Evolutionary conservation across 2,113 vertebrate species (phyloP), one percentile per base, ranked within the genome.

Genomic region (Marmota flaviventris): DNA sequence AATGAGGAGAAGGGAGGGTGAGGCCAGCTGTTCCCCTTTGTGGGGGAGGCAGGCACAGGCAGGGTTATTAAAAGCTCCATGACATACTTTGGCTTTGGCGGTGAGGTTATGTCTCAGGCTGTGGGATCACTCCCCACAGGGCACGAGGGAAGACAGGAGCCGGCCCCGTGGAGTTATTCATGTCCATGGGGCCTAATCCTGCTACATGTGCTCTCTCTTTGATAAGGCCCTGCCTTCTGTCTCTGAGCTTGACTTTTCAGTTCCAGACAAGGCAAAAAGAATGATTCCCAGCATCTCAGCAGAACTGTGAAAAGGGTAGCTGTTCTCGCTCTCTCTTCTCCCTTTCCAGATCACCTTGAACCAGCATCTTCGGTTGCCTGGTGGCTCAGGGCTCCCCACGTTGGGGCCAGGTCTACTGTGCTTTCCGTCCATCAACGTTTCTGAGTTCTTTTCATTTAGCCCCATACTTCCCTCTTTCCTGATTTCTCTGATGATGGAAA

Each of bases 101-200:
- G 96, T 98, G 98, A 98, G 95, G 98, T 98, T 98, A 98, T 98
- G 98, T 98, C 98, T 98, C 98, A 95, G 91, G 88, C 88, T 65
- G 42, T 0, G 86, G 97, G 94, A 89, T 96, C 93, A 79, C 89
- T 96, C 95, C 92, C 85, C 95, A 87, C 84, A 53, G 79, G 83
- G 93, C 84, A 90, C 85, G 84, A 6, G 82, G 92, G 93, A 86
- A 91, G 93, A 93, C 58, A 72, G 75, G 53, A 61, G 79, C 75
- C 11, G 17, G 95, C 97, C 93, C 72, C 42, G 79, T 76, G 0
- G 76, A 97, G 97, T 98, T 98, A 98, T 98, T 98, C 96, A 0
- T 77, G 97, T 96, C 97, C 76, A 14, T 0, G 22, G 86, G 84
- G 61, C 94, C 96, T 98, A 98, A 98, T 97, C 97, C 97, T 67